phyloP scores from a whole-genome alignment of 2,797 vertebrate genomes.

The Cyprinella venusta region DNA sequence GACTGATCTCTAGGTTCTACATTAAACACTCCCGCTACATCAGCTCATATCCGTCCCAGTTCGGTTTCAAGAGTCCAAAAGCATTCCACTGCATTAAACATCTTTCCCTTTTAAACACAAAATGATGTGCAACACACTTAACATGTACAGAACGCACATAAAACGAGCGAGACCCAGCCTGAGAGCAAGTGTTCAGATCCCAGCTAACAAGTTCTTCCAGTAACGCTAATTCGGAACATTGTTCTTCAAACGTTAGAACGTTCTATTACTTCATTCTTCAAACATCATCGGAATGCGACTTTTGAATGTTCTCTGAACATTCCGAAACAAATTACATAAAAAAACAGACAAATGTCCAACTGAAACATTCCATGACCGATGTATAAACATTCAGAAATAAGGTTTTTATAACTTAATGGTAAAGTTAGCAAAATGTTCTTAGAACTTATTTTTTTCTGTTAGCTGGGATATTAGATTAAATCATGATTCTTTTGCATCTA shows the following conservation, averaged over 20 bases:
- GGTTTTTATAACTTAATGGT: background rate
- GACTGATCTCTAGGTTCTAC: background rate
- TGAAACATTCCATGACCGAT: background rate
- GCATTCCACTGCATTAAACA: background rate
- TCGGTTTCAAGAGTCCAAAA: background rate
- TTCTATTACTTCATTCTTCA: too few species aligned
- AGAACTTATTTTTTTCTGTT: background rate
- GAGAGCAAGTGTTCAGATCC: background rate
- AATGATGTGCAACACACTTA: constrained; percentile 6
- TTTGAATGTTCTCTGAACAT: background rate
- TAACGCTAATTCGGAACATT: background rate
- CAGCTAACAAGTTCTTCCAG: background rate
- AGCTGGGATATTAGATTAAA: background rate
- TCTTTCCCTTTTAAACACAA: constrained; percentile 8
- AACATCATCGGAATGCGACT: background rate
- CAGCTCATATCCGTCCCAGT: background rate
- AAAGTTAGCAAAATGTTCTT: background rate
- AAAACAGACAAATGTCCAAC: background rate
- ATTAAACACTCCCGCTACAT: constrained; percentile 2
- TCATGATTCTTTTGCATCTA: background rate
- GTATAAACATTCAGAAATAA: background rate
- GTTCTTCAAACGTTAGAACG: background rate
- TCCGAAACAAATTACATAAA: background rate
- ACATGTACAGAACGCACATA: background rate
- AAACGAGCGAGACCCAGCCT: background rate